These are phyloP conservation scores for Pachyuromys duprasi DNA, from an alignment of 2,797 vertebrate genomes.

Conservation along the genomic window DNA sequence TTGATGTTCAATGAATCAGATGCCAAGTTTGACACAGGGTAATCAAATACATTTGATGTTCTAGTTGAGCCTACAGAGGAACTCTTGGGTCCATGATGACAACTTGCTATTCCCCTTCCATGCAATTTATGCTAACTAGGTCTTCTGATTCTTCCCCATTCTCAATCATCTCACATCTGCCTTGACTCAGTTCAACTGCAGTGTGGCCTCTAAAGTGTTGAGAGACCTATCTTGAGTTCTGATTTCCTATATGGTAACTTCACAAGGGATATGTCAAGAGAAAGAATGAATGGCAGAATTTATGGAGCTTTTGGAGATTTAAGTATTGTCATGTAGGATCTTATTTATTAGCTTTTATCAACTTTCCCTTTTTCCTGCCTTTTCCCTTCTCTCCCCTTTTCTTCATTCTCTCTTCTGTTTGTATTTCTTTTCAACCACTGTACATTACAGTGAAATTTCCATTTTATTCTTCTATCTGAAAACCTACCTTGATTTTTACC, in stretches of 20 bases:
- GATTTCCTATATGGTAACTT: not conserved
- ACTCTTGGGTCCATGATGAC: not conserved
- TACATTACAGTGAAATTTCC: not conserved
- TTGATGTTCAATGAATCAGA: not conserved
- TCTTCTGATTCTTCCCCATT: not conserved
- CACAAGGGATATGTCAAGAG: not conserved
- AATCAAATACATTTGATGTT: not conserved
- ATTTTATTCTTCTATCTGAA: not conserved
- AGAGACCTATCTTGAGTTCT: not conserved
- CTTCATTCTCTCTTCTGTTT: not conserved
- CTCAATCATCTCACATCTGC: not conserved
- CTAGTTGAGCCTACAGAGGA: not conserved
- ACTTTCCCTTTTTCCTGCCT: not conserved
- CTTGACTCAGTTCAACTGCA: not conserved
- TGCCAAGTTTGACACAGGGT: not conserved
- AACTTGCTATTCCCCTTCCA: not conserved
- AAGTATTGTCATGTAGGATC: not conserved
- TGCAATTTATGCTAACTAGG: not conserved
- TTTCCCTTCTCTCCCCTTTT: not conserved
- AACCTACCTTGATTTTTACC: not conserved
- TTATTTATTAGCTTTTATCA: not conserved
- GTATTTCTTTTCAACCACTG: not conserved
- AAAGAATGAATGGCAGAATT: not conserved
- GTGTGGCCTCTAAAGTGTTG: not conserved
- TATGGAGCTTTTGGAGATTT: not conserved